Percentiles rank a stretch among this genome's conserved stretches.
phyloP scores from a whole-genome alignment of 2,888 invertebrate species.

The Polyploca ridens region DNA sequence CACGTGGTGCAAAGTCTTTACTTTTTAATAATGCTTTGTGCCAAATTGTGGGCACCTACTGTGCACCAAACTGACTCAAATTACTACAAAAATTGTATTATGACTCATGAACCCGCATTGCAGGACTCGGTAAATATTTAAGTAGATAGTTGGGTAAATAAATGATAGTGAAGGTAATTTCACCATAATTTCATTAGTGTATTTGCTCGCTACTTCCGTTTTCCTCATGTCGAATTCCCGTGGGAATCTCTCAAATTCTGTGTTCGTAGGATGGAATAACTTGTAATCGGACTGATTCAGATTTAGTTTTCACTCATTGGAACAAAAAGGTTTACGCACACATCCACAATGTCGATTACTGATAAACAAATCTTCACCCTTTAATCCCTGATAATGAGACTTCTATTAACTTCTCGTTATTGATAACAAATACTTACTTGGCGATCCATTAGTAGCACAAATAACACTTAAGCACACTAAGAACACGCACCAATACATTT shows the following conservation, averaged over 20 bases:
- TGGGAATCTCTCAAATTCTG: background rate
- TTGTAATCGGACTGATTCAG: background rate
- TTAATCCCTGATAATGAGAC: background rate
- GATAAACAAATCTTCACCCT: background rate
- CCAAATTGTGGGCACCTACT: too few species aligned
- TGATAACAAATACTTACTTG: constrained; percentile 59
- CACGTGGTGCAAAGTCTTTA: background rate
- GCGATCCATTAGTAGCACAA: constrained; percentile 61
- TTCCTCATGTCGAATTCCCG: background rate
- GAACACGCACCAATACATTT: constrained; percentile 72
- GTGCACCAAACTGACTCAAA: too few species aligned
- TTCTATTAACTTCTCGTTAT: background rate
- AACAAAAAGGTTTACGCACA: background rate
- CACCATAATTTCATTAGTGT: background rate
- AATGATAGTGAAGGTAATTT: background rate
- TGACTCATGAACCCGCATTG: background rate
- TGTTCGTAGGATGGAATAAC: background rate
- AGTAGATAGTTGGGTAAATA: too few species aligned
- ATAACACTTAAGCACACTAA: constrained; percentile 70
- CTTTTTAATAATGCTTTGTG: too few species aligned
- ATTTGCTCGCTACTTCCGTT: background rate
- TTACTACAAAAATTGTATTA: background rate
- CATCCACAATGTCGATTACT: background rate
- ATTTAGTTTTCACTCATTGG: background rate
- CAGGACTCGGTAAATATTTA: background rate